Conservation (phyloP, 2,797 vertebrate genomes). For the Megaceryle alcyon region DNA sequence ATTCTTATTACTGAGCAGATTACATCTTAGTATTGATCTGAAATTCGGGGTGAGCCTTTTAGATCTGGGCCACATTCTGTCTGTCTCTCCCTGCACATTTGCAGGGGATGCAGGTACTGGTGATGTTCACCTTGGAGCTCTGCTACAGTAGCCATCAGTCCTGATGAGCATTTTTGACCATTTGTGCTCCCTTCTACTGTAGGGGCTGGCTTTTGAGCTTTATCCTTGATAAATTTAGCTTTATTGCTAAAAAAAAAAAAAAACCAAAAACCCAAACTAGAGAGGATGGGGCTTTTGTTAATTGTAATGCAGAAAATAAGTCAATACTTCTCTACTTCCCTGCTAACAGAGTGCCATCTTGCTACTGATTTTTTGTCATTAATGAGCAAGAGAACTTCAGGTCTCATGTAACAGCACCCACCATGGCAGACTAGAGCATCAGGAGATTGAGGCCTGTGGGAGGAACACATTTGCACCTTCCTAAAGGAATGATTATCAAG, state of each 20-base stretch:
- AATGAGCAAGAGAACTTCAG: background rate
- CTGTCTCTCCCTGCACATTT: background rate
- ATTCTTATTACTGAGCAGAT: background rate
- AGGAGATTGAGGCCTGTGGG: background rate
- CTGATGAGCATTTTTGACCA: background rate
- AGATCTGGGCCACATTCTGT: background rate
- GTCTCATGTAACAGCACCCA: background rate
- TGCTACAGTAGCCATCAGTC: background rate
- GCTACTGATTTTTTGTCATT: background rate
- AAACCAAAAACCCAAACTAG: background rate
- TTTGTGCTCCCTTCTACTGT: background rate
- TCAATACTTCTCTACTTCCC: background rate
- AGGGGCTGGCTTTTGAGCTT: background rate
- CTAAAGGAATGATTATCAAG: background rate
- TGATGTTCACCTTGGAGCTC: background rate
- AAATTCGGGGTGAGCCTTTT: background rate
- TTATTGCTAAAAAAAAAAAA: background rate
- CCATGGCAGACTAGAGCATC: background rate
- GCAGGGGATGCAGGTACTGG: background rate
- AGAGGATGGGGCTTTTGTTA: background rate
- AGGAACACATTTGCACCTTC: background rate
- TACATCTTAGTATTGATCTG: background rate
- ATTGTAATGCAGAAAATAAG: background rate
- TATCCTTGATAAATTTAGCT: background rate
- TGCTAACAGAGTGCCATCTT: background rate